Conservation (phyloP, 2,888 invertebrate species). For the Spilarctia lutea region DNA sequence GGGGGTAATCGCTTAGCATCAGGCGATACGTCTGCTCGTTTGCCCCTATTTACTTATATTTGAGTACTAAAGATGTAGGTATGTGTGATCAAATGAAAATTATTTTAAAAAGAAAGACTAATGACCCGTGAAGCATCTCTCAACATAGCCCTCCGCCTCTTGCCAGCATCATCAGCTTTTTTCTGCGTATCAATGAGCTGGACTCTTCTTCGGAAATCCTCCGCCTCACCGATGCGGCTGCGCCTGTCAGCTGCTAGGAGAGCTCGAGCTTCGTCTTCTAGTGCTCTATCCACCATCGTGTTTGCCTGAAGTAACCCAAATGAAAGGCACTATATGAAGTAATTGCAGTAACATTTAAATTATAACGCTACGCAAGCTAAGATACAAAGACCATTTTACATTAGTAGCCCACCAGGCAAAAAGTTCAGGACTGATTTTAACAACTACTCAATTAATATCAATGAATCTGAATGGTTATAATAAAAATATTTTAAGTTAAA, state of each 20-base stretch:
- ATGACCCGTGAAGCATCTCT: conserved; percentile 68
- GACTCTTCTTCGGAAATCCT: conserved; percentile 58
- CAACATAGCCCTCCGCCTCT: conserved; percentile 59
- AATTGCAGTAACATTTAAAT: neutral
- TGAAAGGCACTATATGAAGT: neutral
- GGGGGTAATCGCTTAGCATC: no score
- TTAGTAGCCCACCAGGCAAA: neutral
- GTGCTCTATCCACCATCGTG: conserved; percentile 62
- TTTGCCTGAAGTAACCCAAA: conserved; percentile 53
- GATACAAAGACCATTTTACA: neutral
- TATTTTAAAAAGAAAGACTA: neutral
- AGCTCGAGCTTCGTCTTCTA: conserved; percentile 68
- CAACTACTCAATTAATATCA: neutral
- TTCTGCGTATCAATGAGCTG: conserved; percentile 61
- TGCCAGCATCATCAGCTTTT: conserved; percentile 63
- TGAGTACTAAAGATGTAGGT: no score
- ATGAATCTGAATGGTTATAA: neutral
- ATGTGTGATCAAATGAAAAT: no score
- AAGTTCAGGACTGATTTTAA: neutral
- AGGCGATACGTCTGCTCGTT: no score
- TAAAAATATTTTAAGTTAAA: neutral
- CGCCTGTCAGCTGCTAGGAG: conserved; percentile 71
- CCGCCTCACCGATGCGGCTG: conserved; percentile 56
- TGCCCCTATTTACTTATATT: no score
- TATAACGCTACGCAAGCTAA: neutral